Percentiles rank a stretch among this genome's conserved stretches.
These are phyloP conservation scores for Muscina levida DNA, from an alignment of 2,888 invertebrate species.

Conservation along the genomic window DNA sequence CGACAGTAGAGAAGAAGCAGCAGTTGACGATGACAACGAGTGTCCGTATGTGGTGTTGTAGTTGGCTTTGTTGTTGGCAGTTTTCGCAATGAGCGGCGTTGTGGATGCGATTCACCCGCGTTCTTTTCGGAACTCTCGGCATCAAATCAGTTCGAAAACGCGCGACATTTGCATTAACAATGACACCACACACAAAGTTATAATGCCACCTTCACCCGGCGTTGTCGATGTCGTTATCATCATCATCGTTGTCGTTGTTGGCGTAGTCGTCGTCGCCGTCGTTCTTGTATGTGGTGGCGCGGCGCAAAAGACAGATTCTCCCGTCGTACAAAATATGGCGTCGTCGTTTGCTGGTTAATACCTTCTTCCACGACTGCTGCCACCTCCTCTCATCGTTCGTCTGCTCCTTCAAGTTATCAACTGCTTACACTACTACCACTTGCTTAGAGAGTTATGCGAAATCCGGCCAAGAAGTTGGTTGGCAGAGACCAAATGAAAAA, in stretches of 20 bases:
- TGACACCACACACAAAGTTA: conserved; percentile 66
- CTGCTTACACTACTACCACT: too few relatives aligned
- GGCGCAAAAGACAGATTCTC: conserved; percentile 35
- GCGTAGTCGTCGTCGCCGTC: conserved; percentile 36
- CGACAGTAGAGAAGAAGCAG: not conserved
- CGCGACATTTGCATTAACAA: conserved; percentile 67
- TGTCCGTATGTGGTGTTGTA: not conserved
- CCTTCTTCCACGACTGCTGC: conserved; percentile 43
- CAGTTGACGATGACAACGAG: not conserved
- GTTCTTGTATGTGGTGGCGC: conserved; percentile 5
- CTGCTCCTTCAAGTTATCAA: too few relatives aligned
- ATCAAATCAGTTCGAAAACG: conserved; percentile 65
- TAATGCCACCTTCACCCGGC: conserved; percentile 64
- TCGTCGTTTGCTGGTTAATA: conserved; percentile 49
- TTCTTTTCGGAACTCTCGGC: conserved; percentile 44
- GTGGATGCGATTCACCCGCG: conserved; percentile 59
- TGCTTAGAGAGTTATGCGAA: conserved; percentile 45
- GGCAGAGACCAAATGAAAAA: conserved; percentile 17
- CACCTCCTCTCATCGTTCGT: conserved; percentile 37
- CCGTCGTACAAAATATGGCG: conserved; percentile 61
- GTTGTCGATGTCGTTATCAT: conserved; percentile 32
- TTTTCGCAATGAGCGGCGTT: conserved; percentile 28
- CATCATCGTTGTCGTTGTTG: conserved; percentile 30
- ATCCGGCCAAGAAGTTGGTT: conserved; percentile 45
- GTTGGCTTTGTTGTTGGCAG: conserved; percentile 38